Evolutionary conservation across 2,888 invertebrate genomes (phyloP).

Genomic region (Andrena minutula): DNA sequence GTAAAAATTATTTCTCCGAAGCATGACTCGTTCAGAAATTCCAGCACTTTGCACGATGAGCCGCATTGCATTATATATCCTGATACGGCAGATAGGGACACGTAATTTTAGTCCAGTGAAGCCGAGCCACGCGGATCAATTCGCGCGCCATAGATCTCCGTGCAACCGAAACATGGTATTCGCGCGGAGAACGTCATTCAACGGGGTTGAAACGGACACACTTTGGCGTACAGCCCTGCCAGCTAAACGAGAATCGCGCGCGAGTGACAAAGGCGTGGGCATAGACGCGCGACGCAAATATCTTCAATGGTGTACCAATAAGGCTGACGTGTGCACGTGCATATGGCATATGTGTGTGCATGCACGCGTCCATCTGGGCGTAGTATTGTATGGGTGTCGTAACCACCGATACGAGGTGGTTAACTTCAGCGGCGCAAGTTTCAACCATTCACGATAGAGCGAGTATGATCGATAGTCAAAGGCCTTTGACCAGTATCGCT

Average conservation of each 20-base stretch:
- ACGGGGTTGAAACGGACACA: neutral
- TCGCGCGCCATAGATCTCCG: slow-evolving; percentile 4
- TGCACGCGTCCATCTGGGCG: neutral
- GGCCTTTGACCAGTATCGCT: slow-evolving; percentile 63
- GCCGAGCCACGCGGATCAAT: slow-evolving; percentile 22
- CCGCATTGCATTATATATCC: too few relatives aligned
- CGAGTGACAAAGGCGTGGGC: slow-evolving; percentile 13
- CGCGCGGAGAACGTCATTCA: slow-evolving; percentile 11
- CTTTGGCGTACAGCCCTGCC: too few relatives aligned
- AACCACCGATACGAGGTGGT: slow-evolving; percentile 48
- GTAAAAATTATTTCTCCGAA: too few relatives aligned
- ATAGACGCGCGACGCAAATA: slow-evolving; percentile 35
- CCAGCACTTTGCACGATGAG: too few relatives aligned
- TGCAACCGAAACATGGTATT: neutral
- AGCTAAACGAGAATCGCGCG: too few relatives aligned
- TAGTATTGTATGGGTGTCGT: slow-evolving; percentile 12
- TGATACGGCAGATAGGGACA: neutral
- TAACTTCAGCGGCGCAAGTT: slow-evolving; percentile 55
- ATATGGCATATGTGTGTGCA: neutral
- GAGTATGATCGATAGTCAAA: slow-evolving; percentile 64
- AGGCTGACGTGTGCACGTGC: slow-evolving; percentile 4
- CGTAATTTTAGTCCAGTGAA: neutral
- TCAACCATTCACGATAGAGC: slow-evolving; percentile 64
- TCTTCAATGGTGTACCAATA: slow-evolving; percentile 32
- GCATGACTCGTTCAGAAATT: too few relatives aligned